A percentile compares a stretch with the other conserved stretches of the same genome.
Conservation (phyloP, 2,797 vertebrate genomes). For the Sphenopsis melanotis region DNA sequence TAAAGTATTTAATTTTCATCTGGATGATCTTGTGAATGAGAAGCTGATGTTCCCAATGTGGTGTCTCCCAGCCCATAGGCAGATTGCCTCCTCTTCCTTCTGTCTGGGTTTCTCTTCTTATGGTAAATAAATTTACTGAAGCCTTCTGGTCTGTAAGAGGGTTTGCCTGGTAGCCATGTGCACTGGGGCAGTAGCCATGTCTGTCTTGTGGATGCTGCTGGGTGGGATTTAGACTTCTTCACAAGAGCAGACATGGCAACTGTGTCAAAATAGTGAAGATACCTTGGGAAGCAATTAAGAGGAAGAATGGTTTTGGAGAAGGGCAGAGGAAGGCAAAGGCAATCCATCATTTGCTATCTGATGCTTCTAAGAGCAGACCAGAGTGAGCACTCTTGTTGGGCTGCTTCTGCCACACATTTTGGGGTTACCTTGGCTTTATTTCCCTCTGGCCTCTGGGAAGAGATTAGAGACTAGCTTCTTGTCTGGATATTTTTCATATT, state of each 20-base stretch:
- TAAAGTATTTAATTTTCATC: not conserved
- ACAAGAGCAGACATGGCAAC: not conserved
- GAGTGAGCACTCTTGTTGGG: not conserved
- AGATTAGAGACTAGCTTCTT: not conserved
- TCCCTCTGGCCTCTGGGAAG: not conserved
- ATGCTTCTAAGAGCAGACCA: not conserved
- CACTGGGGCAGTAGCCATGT: not conserved
- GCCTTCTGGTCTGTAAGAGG: not conserved
- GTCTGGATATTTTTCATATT: not conserved
- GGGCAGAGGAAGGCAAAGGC: not conserved
- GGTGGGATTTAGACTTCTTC: not conserved
- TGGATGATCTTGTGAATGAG: not conserved
- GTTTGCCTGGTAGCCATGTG: not conserved
- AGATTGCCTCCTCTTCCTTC: not conserved
- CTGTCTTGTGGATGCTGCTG: not conserved
- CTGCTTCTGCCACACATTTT: not conserved
- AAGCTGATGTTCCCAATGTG: not conserved
- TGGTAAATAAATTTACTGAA: not conserved
- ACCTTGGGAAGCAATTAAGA: not conserved
- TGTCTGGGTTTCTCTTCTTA: not conserved
- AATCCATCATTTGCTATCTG: rapidly evolving
- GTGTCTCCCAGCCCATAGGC: not conserved
- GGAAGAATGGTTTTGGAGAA: not conserved
- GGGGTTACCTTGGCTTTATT: not conserved
- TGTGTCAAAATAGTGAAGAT: not conserved